Conservation (phyloP, 1,140 invertebrate species). For the Euura lappo region DNA sequence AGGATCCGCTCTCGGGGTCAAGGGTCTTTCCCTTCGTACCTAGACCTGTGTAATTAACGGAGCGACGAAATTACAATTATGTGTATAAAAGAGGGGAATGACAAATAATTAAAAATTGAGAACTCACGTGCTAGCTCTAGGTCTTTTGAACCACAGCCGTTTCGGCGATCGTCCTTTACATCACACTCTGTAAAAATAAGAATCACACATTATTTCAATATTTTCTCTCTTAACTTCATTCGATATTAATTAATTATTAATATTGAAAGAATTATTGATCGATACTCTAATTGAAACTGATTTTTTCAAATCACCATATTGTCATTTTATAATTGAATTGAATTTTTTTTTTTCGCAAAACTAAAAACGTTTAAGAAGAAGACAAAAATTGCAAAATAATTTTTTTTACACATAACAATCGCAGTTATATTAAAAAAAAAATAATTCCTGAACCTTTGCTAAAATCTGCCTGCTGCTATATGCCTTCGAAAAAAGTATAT, state of each 20-base stretch:
- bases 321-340: too few species aligned
- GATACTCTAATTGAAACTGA: background rate
- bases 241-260: constrained; percentile 6
- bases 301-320: too few species aligned
- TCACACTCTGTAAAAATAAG: constrained; percentile 68
- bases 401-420: too few species aligned
- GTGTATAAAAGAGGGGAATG: too few species aligned
- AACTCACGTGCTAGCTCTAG: constrained; percentile 68
- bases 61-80: too few species aligned
- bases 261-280: constrained; percentile 12
- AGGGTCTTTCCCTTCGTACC: constrained; percentile 57
- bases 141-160: constrained; percentile 77
- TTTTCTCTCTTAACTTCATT: constrained; percentile 1
- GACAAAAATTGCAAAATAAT: background rate
- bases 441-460: too few species aligned
- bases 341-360: constrained; percentile 19
- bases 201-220: constrained; percentile 17
- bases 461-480: too few species aligned
- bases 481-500: too few species aligned
- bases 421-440: too few species aligned
- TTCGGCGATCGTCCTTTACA: constrained; percentile 81
- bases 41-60: constrained; percentile 39
- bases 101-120: too few species aligned
- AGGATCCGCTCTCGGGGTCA: constrained; percentile 58
- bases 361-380: background rate